Percentiles rank a stretch among this genome's conserved stretches.
phyloP scores from a whole-genome alignment of 2,113 vertebrate genomes.

The Clarias batrachus region DNA sequence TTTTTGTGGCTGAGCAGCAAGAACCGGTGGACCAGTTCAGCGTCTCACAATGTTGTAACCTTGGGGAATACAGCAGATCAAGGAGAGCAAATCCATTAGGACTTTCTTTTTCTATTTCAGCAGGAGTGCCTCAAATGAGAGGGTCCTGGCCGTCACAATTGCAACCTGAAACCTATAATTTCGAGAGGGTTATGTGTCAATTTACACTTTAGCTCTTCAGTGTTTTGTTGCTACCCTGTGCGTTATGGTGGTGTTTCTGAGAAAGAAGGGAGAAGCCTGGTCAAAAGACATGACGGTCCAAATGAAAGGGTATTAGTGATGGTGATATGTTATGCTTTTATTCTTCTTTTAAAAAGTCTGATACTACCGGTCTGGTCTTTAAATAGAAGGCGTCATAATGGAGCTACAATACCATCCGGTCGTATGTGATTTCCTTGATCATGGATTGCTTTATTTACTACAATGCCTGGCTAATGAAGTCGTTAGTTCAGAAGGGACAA shows the following conservation, averaged over 20 bases:
- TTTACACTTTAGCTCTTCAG: constrained; percentile 43
- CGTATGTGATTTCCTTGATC: not conserved
- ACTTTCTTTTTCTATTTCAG: constrained; percentile 39
- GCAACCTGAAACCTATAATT: constrained; percentile 37
- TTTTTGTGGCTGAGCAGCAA: not conserved
- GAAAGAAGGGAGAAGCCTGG: constrained; percentile 6
- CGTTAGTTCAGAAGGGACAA: no score
- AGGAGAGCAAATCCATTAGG: constrained; percentile 30
- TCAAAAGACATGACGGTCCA: not conserved
- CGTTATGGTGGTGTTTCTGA: not conserved
- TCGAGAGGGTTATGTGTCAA: constrained; percentile 42
- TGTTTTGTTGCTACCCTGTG: constrained; percentile 11
- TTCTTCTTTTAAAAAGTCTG: not conserved
- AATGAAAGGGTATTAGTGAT: not conserved
- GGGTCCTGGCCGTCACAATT: constrained; percentile 13
- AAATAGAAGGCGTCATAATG: not conserved
- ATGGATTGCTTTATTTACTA: not conserved
- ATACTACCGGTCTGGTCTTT: not conserved
- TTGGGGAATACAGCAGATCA: constrained; percentile 1
- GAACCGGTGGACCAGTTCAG: not conserved
- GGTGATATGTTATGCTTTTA: not conserved
- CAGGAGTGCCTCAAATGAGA: constrained; percentile 27
- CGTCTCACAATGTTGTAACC: constrained; percentile 34
- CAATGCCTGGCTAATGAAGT: no score
- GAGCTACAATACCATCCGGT: not conserved